These are phyloP conservation scores for Alaudala cheleensis DNA, from an alignment of 2,113 vertebrate genomes.

Conservation along the genomic window DNA sequence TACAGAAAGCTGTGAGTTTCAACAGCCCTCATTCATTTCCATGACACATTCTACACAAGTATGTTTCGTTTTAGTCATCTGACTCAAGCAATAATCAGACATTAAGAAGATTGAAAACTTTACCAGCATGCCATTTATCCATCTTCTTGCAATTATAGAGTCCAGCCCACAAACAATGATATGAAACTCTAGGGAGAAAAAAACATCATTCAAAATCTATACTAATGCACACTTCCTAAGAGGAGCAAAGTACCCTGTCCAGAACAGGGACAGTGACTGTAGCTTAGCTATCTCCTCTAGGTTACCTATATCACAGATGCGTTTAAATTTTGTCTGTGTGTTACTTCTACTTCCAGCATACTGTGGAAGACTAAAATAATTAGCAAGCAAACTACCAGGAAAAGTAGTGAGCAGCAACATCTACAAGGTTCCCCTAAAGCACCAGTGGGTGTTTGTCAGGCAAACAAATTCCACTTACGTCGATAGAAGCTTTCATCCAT, in stretches of 20 bases:
- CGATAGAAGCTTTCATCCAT: constrained; percentile 93
- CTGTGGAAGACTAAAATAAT: neutral
- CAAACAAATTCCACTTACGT: constrained; percentile 78
- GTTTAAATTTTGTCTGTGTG: neutral
- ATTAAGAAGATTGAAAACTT: neutral
- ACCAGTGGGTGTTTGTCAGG: neutral
- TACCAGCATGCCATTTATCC: constrained; percentile 98
- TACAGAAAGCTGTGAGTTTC: neutral
- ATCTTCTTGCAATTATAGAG: constrained; percentile 92
- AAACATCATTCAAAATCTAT: neutral
- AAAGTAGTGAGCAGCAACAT: neutral
- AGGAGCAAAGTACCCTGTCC: neutral
- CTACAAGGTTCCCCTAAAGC: neutral
- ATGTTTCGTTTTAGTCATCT: neutral
- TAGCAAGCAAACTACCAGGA: neutral
- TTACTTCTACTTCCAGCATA: neutral
- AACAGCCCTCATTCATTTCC: neutral
- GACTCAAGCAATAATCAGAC: neutral
- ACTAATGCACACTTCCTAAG: neutral
- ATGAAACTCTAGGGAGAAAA: constrained; percentile 86
- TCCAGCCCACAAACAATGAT: constrained; percentile 97
- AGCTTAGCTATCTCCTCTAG: neutral
- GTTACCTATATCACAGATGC: neutral
- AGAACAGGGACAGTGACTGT: neutral
- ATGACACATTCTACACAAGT: neutral